Evolutionary conservation across 2,797 vertebrate species (phyloP).

Genomic region (Argentina silus): DNA sequence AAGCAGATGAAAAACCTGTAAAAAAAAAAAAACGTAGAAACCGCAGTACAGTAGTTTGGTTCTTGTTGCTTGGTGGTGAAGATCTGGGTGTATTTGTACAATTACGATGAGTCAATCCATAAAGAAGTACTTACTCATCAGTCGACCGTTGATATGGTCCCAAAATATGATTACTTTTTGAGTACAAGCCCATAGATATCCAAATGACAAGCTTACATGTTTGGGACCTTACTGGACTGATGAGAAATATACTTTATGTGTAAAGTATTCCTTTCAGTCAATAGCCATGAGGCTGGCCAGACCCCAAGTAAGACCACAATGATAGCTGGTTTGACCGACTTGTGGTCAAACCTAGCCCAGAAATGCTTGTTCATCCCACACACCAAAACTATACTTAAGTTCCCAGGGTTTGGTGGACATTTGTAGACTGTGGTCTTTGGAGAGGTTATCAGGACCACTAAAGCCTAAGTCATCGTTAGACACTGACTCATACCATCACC

Average conservation of each 20-base stretch:
- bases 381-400: slow-evolving; percentile 17
- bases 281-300: background rate
- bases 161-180: too few relatives aligned
- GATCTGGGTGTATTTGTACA: too few relatives aligned
- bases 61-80: too few relatives aligned
- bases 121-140: too few relatives aligned
- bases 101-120: too few relatives aligned
- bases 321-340: slow-evolving; percentile 19
- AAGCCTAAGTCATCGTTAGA: slow-evolving; percentile 37
- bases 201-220: too few relatives aligned
- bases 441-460: slow-evolving; percentile 23
- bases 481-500: slow-evolving; percentile 28
- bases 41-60: background rate
- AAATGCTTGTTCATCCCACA: background rate
- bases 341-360: slow-evolving; percentile 5
- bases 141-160: too few relatives aligned
- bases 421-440: slow-evolving; percentile 21
- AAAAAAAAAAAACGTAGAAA: background rate
- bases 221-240: too few relatives aligned
- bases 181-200: too few relatives aligned
- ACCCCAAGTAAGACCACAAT: slow-evolving; percentile 22
- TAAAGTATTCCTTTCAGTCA: background rate
- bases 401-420: slow-evolving; percentile 19
- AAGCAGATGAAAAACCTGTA: background rate
- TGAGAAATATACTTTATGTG: too few relatives aligned